Base-by-base conservation (phyloP, 2,888 invertebrate species). In the Lithosia quadra region DNA sequence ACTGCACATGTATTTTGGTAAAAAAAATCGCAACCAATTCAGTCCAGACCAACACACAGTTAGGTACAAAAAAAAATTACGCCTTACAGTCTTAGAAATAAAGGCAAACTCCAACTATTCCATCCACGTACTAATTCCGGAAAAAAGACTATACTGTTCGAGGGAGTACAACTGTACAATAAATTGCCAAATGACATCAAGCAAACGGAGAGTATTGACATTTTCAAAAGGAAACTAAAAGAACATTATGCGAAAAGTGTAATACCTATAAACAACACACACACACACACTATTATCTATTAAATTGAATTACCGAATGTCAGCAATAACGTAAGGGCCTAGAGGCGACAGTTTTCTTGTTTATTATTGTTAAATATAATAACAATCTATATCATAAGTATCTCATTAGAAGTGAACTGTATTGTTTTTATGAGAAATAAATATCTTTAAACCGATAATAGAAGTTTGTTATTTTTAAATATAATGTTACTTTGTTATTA, bases 21-120 rank as follows among this genome's bases (percentile, higher is more conserved):
- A 49, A 49, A 49, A 49, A 49, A 49, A 49, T 49, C n/a, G n/a
- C n/a, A 49, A 49, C 49, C 18, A 49, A 49, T 49, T 49, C 49
- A 49, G 49, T 49, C 49, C 49, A 49, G 49, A 49, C n/a, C n/a
- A 49, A n/a, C 49, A 49, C 8, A 49, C 49, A 18, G 49, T 49
- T n/a, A n/a, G n/a, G n/a, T 49, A 49, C n/a, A 2, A 49, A n/a
- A 49, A 49, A n/a, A 49, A 49, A 49, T 49, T n/a, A 49, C 49
- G 15, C 43, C 43, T 18, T 15, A 43, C 43, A 43, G 18, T 43
- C 43, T 43, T 43, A 4, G 39, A 39, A 39, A 39, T 11, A 39
- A 39, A 39, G 8, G 39, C 15, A 39, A 39, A 39, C 39, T 39
- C 39, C 39, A 18, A 43, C 43, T 43, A 43, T 18, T 18, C 7